A percentile compares a stretch with the other conserved stretches of the same genome.
Conservation (phyloP, 1,140 invertebrate species). For the Sminthurinus signatus region DNA sequence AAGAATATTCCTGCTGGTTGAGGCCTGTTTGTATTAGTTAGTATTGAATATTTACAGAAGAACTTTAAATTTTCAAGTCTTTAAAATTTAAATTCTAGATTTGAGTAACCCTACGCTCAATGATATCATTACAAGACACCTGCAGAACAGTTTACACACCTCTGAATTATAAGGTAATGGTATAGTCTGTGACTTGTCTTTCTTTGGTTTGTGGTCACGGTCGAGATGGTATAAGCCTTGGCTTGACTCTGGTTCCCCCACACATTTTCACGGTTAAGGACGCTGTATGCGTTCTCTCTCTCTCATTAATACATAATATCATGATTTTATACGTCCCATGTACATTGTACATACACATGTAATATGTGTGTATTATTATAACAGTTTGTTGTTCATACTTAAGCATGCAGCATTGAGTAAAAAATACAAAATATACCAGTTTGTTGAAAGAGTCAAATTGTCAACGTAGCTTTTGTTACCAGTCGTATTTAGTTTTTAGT, state of each 20-base stretch:
- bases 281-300: conserved; percentile 5
- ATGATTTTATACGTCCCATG: not conserved
- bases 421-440: not conserved
- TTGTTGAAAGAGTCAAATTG: too few relatives aligned
- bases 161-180: not conserved
- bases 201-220: conserved; percentile 30
- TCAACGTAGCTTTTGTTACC: too few relatives aligned
- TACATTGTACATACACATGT: not conserved
- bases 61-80: not conserved
- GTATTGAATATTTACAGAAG: not conserved
- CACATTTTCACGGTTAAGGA: conserved; percentile 38
- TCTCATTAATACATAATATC: not conserved
- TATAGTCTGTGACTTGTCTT: not conserved
- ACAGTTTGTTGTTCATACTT: not conserved
- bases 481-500: too few relatives aligned
- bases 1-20: not conserved
- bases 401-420: not conserved
- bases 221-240: conserved; percentile 19
- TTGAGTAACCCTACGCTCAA: not conserved
- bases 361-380: not conserved
- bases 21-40: not conserved
- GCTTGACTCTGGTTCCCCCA: conserved; percentile 35
- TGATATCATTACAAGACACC: not conserved
- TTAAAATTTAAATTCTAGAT: not conserved
- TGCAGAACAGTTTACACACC: too few relatives aligned